phyloP scores from a whole-genome alignment of 2,113 vertebrate species.

The Tenrec ecaudatus region DNA sequence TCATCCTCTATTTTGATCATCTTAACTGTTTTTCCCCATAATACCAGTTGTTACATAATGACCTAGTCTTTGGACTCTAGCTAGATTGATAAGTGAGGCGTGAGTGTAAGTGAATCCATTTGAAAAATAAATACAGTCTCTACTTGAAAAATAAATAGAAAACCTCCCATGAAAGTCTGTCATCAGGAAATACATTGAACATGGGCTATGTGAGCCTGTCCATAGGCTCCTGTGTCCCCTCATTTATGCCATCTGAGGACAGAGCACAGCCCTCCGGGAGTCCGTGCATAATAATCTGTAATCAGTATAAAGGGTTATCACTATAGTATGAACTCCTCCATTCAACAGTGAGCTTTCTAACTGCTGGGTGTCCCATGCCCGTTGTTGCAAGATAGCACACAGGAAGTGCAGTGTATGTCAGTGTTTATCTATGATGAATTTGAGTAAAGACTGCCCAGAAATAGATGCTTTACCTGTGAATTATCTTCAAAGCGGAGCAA shows the following conservation, averaged over 20 bases:
- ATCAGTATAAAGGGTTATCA: not conserved
- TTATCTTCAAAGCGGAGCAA: too few species aligned
- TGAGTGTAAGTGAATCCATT: not conserved
- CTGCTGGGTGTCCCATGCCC: not conserved
- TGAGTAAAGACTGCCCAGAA: not conserved
- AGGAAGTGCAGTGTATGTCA: not conserved
- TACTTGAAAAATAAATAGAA: slow-evolving; percentile 4
- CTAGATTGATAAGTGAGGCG: not conserved
- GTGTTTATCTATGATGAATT: not conserved
- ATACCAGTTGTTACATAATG: not conserved
- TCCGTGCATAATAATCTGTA: not conserved
- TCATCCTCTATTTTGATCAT: not conserved
- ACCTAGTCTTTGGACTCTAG: not conserved
- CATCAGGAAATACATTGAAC: not conserved
- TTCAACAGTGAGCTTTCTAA: not conserved
- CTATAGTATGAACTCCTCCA: not conserved
- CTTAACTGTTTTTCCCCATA: too few species aligned
- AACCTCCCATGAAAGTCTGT: not conserved
- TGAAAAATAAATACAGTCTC: not conserved
- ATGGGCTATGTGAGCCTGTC: not conserved
- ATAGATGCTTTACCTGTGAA: not conserved
- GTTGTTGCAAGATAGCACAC: not conserved
- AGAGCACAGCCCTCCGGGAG: not conserved
- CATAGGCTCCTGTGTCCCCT: not conserved
- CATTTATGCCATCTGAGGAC: not conserved